These are phyloP conservation scores for Rissa tridactyla DNA, from an alignment of 2,113 vertebrate species.

Conservation along the genomic window DNA sequence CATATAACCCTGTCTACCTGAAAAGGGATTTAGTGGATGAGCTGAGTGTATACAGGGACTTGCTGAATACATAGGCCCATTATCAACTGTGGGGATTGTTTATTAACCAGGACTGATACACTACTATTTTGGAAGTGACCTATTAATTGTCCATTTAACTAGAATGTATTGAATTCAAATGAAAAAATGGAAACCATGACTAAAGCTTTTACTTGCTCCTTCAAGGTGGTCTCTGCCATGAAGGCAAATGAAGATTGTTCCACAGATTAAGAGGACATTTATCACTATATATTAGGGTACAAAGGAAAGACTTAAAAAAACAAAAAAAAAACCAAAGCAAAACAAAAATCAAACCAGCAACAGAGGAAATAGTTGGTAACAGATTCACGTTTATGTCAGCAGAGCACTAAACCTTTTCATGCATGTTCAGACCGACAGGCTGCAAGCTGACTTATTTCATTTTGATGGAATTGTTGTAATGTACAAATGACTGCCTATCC, in stretches of 20 bases:
- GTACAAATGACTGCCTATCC: background rate
- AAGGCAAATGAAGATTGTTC: conserved; percentile 81
- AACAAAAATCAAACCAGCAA: conserved; percentile 3
- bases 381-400: background rate
- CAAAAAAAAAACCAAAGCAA: background rate
- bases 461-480: background rate
- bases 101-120: conserved; percentile 81
- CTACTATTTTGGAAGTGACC: conserved; percentile 87
- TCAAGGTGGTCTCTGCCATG: conserved; percentile 81
- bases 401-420: conserved; percentile 14
- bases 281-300: conserved; percentile 73
- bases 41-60: conserved; percentile 82
- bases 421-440: background rate
- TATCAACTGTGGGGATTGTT: conserved; percentile 78
- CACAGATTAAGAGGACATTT: conserved; percentile 89
- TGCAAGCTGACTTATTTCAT: background rate
- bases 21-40: conserved; percentile 89
- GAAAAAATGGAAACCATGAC: conserved; percentile 90
- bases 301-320: conserved; percentile 23
- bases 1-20: conserved; percentile 90
- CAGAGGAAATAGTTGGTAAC: conserved; percentile 8
- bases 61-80: conserved; percentile 78
- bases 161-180: conserved; percentile 87
- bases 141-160: conserved; percentile 97
- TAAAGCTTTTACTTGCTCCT: conserved; percentile 90